phyloP scores from a whole-genome alignment of 2,888 invertebrate species.

The Psococerastis gibbosa region DNA sequence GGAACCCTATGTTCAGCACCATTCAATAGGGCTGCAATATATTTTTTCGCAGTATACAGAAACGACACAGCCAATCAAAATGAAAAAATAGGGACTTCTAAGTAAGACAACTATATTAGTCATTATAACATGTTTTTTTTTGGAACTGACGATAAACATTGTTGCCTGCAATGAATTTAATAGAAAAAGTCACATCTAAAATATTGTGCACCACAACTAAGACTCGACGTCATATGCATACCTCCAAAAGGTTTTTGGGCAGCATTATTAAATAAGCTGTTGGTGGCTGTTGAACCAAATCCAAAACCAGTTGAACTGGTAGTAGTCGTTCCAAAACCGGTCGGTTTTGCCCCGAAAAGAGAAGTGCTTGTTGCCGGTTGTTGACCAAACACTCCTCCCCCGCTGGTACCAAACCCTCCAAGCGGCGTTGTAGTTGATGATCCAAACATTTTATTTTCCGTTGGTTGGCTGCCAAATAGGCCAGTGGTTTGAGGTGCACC shows the following conservation, averaged over 20 bases:
- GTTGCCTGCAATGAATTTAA: too few relatives aligned
- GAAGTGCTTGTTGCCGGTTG: slow-evolving; percentile 27
- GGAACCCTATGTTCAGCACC: too few relatives aligned
- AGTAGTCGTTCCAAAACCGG: slow-evolving; percentile 27
- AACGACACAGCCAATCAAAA: too few relatives aligned
- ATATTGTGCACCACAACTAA: too few relatives aligned
- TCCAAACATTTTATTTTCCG: slow-evolving; percentile 37
- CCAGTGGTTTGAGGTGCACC: slow-evolving; percentile 21
- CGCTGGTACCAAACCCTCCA: slow-evolving; percentile 34
- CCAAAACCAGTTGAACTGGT: slow-evolving; percentile 28
- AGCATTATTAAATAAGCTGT: slow-evolving; percentile 26
- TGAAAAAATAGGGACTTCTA: too few relatives aligned
- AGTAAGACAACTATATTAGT: too few relatives aligned
- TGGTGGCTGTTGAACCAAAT: slow-evolving; percentile 24
- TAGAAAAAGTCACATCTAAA: too few relatives aligned
- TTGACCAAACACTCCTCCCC: slow-evolving; percentile 46
- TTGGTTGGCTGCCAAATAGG: slow-evolving; percentile 32
- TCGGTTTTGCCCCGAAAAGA: slow-evolving; percentile 9
- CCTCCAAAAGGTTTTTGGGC: slow-evolving; percentile 29
- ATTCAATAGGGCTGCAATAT: too few relatives aligned
- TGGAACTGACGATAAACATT: too few relatives aligned
- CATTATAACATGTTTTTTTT: too few relatives aligned
- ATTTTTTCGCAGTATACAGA: too few relatives aligned
- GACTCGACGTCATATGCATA: too few relatives aligned
- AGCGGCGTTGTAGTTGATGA: slow-evolving; percentile 26